Evolutionary conservation across 2,113 vertebrate species (phyloP).

Genomic region (Gadus macrocephalus): DNA sequence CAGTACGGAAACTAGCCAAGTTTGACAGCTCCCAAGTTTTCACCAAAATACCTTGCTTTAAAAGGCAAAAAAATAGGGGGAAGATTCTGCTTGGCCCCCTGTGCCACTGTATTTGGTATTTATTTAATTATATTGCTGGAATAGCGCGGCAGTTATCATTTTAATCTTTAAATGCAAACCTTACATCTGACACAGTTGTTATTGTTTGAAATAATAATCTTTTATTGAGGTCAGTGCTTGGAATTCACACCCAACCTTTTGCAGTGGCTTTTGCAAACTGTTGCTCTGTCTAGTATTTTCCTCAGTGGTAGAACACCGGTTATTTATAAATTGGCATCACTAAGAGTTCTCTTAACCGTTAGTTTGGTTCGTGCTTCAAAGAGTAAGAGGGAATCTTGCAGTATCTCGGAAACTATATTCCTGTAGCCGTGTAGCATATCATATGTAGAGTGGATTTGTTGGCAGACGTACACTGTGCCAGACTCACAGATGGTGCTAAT

Average conservation of each 20-base stretch:
- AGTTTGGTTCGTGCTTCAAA: too few species aligned
- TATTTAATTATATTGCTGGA: conserved; percentile 42
- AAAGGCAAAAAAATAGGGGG: conserved; percentile 63
- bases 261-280: conserved; percentile 8
- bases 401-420: conserved; percentile 13
- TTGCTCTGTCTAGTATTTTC: not conserved
- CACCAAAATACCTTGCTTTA: conserved; percentile 69
- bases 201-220: conserved; percentile 40
- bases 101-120: conserved; percentile 47
- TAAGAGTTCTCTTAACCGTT: too few species aligned
- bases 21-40: conserved; percentile 67
- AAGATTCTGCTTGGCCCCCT: conserved; percentile 40
- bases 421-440: conserved; percentile 21
- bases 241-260: conserved; percentile 19
- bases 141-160: conserved; percentile 37
- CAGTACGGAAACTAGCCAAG: conserved; percentile 59
- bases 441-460: too few species aligned
- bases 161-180: conserved; percentile 32
- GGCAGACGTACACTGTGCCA: conserved; percentile 17
- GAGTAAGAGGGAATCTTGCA: too few species aligned
- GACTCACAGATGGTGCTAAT: conserved; percentile 65
- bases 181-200: conserved; percentile 44
- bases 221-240: conserved; percentile 33
- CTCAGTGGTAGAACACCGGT: too few species aligned
- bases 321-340: too few species aligned